These are phyloP conservation scores for Echinometra lucunter DNA, from an alignment of 53 echinoderm and acorn worm genomes.

Conservation along the genomic window DNA sequence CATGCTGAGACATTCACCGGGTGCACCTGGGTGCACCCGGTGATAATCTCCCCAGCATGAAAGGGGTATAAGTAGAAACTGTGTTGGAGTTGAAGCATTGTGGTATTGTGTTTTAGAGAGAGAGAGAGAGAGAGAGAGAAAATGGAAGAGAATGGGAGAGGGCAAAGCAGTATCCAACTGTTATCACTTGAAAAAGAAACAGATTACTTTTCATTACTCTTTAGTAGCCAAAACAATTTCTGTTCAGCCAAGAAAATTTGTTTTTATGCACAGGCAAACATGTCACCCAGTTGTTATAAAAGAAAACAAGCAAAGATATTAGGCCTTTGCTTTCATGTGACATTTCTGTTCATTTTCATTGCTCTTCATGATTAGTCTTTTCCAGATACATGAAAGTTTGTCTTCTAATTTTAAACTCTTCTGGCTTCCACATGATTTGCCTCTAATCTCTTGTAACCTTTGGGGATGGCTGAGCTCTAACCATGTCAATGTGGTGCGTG, in stretches of 20 bases:
- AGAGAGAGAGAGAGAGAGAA: no score
- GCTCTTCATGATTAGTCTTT: not conserved
- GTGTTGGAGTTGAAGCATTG: no score
- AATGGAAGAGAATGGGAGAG: no score
- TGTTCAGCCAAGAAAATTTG: not conserved
- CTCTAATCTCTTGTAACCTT: slow-evolving; percentile 8
- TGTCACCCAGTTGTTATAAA: not conserved
- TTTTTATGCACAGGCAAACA: not conserved
- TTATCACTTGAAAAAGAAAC: no score
- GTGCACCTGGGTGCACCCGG: no score
- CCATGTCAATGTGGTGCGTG: not conserved
- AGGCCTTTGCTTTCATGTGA: not conserved
- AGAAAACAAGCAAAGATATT: not conserved
- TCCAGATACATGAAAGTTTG: not conserved
- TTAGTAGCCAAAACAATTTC: not conserved
- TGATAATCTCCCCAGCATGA: no score
- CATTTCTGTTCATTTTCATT: not conserved
- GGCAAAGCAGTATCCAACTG: no score
- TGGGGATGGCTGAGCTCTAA: not conserved
- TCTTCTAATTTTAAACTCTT: not conserved
- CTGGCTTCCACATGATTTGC: slow-evolving; percentile 1
- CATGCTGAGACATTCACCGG: no score
- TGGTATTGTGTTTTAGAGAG: no score
- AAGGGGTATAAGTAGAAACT: no score
- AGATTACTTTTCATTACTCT: not conserved